A percentile compares a stretch with the other conserved stretches of the same genome.
phyloP scores from a whole-genome alignment of 2,888 invertebrate species.

The Agonopterix subpropinquella region DNA sequence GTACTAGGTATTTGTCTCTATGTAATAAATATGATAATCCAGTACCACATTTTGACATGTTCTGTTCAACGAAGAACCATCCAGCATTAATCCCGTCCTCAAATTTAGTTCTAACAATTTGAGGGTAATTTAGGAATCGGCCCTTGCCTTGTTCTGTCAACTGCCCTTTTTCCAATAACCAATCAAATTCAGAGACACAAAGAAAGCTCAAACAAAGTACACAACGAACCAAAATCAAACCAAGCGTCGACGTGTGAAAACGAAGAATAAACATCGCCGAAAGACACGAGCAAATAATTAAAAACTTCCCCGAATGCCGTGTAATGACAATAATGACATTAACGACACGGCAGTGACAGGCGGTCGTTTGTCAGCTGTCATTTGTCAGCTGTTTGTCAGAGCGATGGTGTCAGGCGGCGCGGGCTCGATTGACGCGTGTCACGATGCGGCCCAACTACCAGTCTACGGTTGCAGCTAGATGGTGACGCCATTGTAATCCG shows the following conservation, averaged over 20 bases:
- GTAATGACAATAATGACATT: conserved; percentile 52
- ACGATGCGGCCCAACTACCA: conserved; percentile 16
- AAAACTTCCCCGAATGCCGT: conserved; percentile 48
- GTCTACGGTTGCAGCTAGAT: conserved; percentile 10
- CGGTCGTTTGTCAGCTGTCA: conserved; percentile 55
- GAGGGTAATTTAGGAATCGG: too few relatives aligned
- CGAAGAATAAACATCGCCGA: conserved; percentile 13
- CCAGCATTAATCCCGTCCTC: too few relatives aligned
- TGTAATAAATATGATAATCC: too few relatives aligned
- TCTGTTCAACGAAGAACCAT: too few relatives aligned
- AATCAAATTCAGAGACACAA: not conserved
- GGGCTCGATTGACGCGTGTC: conserved; percentile 56
- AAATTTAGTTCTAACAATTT: too few relatives aligned
- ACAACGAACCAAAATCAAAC: conserved; percentile 16
- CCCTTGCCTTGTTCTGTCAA: too few relatives aligned
- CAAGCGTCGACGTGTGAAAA: conserved; percentile 5
- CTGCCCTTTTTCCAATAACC: not conserved
- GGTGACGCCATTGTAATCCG: too few relatives aligned
- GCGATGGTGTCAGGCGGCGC: conserved; percentile 61
- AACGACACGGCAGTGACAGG: conserved; percentile 41
- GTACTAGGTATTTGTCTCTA: too few relatives aligned
- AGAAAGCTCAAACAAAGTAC: conserved; percentile 10
- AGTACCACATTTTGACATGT: too few relatives aligned
- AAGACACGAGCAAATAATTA: conserved; percentile 38
- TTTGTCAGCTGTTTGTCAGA: conserved; percentile 53